Evolutionary conservation across 2,113 vertebrate genomes (phyloP).

Genomic region (Phyllostomus discolor): DNA sequence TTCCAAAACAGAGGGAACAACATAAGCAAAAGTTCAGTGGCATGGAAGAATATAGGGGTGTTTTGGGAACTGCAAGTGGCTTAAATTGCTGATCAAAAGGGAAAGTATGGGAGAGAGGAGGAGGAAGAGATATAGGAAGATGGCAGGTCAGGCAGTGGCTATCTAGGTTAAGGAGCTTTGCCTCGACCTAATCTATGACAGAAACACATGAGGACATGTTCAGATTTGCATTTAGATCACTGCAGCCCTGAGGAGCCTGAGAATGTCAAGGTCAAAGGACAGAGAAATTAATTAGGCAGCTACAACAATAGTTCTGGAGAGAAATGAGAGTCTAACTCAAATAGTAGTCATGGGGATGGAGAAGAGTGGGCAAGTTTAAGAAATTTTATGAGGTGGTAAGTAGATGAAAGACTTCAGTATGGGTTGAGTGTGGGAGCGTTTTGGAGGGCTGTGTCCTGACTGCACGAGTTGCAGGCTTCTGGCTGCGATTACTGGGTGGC

Average conservation of each 20-base stretch:
- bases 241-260: background rate
- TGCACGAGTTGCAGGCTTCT: background rate
- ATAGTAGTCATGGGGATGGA: background rate
- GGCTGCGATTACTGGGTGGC: background rate
- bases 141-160: background rate
- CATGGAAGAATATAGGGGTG: background rate
- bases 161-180: background rate
- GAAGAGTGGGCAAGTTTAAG: background rate
- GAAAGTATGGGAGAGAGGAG: background rate
- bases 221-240: background rate
- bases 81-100: background rate
- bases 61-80: background rate
- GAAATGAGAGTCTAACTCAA: background rate
- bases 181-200: background rate
- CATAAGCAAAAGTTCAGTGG: background rate
- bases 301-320: background rate
- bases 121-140: background rate
- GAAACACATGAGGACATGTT: background rate
- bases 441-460: background rate
- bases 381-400: background rate
- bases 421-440: background rate
- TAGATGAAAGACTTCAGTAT: background rate
- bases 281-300: background rate
- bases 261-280: background rate
- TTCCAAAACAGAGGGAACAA: background rate